These are phyloP conservation scores for Otolemur garnettii DNA, from an alignment of 2,113 vertebrate genomes.

Conservation along the genomic window DNA sequence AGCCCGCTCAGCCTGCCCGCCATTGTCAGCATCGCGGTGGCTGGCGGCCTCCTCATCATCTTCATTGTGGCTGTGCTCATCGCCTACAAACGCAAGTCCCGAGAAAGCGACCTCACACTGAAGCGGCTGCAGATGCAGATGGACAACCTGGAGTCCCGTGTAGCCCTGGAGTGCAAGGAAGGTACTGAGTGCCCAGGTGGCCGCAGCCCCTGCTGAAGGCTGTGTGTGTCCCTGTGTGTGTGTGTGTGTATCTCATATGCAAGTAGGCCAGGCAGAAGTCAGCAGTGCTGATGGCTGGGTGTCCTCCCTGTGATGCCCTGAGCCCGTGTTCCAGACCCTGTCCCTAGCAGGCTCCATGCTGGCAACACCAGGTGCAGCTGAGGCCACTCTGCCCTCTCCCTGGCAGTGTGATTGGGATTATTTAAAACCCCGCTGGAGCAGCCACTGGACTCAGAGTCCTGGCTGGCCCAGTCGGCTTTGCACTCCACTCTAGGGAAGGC, in stretches of 20 bases:
- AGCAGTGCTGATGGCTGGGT: no score
- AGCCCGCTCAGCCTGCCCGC: conserved; percentile 97
- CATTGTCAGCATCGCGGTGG: conserved; percentile 97
- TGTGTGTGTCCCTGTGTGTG: rapidly evolving
- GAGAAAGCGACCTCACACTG: conserved; percentile 97
- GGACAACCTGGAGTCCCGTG: conserved; percentile 99
- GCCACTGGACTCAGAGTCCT: not conserved
- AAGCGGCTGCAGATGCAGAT: conserved; percentile 99
- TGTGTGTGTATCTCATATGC: not conserved
- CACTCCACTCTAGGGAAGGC: not conserved
- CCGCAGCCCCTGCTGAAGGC: rapidly evolving
- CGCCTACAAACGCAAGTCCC: conserved; percentile 98
- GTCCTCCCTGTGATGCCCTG: not conserved
- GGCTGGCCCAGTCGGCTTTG: not conserved
- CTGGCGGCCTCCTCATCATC: conserved; percentile 96
- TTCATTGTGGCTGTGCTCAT: conserved; percentile 98
- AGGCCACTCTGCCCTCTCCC: no score
- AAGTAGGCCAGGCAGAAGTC: not conserved
- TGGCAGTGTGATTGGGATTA: not conserved
- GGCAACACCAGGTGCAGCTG: not conserved
- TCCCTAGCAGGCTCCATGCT: no score
- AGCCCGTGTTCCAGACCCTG: not conserved
- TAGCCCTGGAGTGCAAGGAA: conserved; percentile 99
- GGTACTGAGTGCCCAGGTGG: conserved; percentile 85
- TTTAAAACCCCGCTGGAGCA: not conserved